Conservation (phyloP, 2,888 invertebrate species). For the Spodoptera littoralis region DNA sequence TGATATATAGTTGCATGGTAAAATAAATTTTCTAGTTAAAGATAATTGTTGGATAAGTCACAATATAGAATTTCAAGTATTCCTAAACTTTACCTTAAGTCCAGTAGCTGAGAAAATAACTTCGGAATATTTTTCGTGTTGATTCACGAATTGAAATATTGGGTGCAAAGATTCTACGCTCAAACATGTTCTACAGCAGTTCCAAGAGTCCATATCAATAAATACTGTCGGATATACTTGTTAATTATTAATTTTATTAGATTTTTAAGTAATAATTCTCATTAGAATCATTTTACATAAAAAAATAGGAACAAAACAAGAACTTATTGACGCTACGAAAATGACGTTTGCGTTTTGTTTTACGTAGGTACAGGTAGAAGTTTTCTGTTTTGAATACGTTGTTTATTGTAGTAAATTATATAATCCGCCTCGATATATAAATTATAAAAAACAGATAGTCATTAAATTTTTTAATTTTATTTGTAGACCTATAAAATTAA, state of each 20-base stretch:
- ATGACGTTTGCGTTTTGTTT: constrained; percentile 41
- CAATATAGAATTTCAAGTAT: no score
- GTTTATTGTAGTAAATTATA: background rate
- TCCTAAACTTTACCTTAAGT: constrained; percentile 64
- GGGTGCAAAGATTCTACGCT: constrained; percentile 66
- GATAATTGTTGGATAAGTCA: no score
- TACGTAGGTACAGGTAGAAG: background rate
- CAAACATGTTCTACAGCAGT: constrained; percentile 78
- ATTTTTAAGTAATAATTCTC: background rate
- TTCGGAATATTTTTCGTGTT: constrained; percentile 72
- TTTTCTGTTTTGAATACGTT: background rate
- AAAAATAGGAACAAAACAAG: constrained; percentile 1
- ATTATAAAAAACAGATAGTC: no score
- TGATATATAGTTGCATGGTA: no score
- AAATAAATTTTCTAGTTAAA: no score
- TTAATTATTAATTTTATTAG: background rate
- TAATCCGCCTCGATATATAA: no score
- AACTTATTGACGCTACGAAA: constrained; percentile 20
- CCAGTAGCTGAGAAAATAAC: constrained; percentile 69
- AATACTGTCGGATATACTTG: background rate
- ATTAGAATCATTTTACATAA: background rate
- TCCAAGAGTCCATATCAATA: constrained; percentile 63
- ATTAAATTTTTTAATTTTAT: no score
- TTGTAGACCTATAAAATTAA: no score
- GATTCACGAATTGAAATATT: constrained; percentile 68